Evolutionary conservation across 1,140 invertebrate species (phyloP).

Genomic region (Pararge aegeria): DNA sequence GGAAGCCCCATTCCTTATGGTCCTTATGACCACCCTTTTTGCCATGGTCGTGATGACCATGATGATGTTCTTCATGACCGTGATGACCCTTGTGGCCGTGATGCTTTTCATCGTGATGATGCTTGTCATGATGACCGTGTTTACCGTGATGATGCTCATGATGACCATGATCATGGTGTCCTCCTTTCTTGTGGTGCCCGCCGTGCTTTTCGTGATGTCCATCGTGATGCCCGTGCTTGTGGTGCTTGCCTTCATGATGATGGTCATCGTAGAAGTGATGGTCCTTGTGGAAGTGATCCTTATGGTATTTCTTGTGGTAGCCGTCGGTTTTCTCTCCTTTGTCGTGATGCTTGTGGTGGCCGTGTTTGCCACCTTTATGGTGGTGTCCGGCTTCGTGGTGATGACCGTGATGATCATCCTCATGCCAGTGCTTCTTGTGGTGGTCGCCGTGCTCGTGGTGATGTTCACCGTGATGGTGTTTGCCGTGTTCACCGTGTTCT

Average conservation of each 20-base stretch:
- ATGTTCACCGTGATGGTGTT: conserved; percentile 61
- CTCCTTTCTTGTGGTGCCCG: conserved; percentile 66
- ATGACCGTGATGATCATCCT: conserved; percentile 64
- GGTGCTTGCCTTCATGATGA: conserved; percentile 67
- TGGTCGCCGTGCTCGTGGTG: conserved; percentile 63
- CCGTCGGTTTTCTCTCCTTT: conserved; percentile 68
- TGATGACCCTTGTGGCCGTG: conserved; percentile 66
- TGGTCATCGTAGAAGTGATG: conserved; percentile 72
- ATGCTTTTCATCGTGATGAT: conserved; percentile 63
- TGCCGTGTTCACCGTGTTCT: conserved; percentile 60
- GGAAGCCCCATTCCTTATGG: conserved; percentile 71
- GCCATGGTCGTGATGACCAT: conserved; percentile 62
- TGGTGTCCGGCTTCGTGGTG: conserved; percentile 70
- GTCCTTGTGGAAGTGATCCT: conserved; percentile 70
- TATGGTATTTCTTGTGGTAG: conserved; percentile 73
- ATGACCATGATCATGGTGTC: conserved; percentile 60
- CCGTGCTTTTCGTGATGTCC: conserved; percentile 61
- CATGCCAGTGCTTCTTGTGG: conserved; percentile 67
- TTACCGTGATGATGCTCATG: conserved; percentile 65
- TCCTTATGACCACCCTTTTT: conserved; percentile 71
- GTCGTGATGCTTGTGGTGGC: conserved; percentile 66
- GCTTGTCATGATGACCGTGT: conserved; percentile 63
- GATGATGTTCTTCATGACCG: conserved; percentile 68
- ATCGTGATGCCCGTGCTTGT: conserved; percentile 67
- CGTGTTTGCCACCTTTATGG: conserved; percentile 68